Conservation (phyloP, 2,113 vertebrate species). For the Burhinus oedicnemus region DNA sequence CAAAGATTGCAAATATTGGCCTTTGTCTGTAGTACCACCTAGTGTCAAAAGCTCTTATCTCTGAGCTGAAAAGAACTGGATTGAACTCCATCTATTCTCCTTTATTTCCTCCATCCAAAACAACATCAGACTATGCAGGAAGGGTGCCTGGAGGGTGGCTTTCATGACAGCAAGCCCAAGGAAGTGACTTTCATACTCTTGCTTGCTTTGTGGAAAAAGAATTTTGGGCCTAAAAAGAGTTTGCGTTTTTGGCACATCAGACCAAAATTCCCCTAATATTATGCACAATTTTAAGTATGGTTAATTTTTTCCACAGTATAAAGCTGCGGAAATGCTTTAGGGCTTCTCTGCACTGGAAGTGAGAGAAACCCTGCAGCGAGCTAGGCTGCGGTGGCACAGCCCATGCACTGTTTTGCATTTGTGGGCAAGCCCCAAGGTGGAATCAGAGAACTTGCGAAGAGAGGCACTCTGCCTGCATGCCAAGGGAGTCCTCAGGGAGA, state of each 20-base stretch:
- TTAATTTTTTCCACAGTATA: background rate
- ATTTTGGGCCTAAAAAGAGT: background rate
- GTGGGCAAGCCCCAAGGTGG: background rate
- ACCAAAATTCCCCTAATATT: background rate
- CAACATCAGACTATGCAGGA: background rate
- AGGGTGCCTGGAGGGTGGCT: background rate
- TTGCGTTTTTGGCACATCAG: background rate
- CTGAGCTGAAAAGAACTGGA: background rate
- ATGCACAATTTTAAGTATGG: background rate
- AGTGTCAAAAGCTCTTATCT: constrained; percentile 51
- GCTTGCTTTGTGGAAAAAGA: background rate
- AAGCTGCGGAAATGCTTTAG: background rate
- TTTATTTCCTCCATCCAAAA: background rate
- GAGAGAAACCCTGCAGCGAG: background rate
- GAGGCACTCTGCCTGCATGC: background rate
- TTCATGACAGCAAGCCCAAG: background rate
- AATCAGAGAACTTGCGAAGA: background rate
- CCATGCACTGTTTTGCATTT: background rate
- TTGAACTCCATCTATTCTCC: background rate
- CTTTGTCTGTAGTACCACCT: constrained; percentile 70
- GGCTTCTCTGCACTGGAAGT: background rate
- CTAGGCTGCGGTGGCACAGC: background rate
- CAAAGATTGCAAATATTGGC: constrained; percentile 24
- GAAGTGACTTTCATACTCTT: background rate
- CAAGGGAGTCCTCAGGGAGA: background rate